A percentile compares a stretch with the other conserved stretches of the same genome.
Conservation (phyloP, 2,113 vertebrate genomes). For the Cavia porcellus region DNA sequence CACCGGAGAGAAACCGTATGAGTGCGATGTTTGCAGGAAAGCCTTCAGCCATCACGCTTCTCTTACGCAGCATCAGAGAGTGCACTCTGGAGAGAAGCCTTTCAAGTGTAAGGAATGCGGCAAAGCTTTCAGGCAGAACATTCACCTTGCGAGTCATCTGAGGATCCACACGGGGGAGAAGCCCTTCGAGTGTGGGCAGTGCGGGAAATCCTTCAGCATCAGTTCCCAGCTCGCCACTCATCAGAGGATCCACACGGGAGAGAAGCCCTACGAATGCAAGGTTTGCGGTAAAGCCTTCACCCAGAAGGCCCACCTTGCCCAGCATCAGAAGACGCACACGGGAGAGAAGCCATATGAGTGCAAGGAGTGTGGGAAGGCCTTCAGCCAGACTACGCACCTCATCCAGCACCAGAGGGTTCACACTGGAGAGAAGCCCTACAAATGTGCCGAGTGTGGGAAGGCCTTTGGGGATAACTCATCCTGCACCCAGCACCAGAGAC, state of each 20-base stretch:
- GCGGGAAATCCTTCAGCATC: slow-evolving; percentile 84
- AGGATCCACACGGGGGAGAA: slow-evolving; percentile 84
- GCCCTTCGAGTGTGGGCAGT: slow-evolving; percentile 81
- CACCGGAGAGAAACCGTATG: slow-evolving; percentile 79
- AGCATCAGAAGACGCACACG: slow-evolving; percentile 80
- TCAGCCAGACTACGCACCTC: slow-evolving; percentile 83
- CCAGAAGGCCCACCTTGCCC: slow-evolving; percentile 80
- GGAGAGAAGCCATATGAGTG: slow-evolving; percentile 86
- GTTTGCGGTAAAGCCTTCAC: slow-evolving; percentile 80
- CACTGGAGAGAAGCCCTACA: slow-evolving; percentile 81
- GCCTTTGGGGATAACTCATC: slow-evolving; percentile 82
- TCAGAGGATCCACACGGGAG: slow-evolving; percentile 83
- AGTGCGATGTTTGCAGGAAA: slow-evolving; percentile 80
- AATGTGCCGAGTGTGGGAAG: slow-evolving; percentile 83
- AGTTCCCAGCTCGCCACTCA: slow-evolving; percentile 82
- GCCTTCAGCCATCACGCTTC: slow-evolving; percentile 84
- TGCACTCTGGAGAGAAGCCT: slow-evolving; percentile 82
- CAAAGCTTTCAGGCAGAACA: slow-evolving; percentile 84
- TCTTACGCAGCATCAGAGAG: slow-evolving; percentile 83
- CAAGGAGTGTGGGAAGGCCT: slow-evolving; percentile 87
- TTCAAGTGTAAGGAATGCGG: slow-evolving; percentile 84
- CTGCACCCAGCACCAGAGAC: slow-evolving; percentile 80
- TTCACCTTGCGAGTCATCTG: slow-evolving; percentile 83
- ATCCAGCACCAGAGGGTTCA: slow-evolving; percentile 78
- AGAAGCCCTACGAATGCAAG: slow-evolving; percentile 80